phyloP scores from a whole-genome alignment of 2,797 vertebrate species.

The Helicolenus hilgendorfi region DNA sequence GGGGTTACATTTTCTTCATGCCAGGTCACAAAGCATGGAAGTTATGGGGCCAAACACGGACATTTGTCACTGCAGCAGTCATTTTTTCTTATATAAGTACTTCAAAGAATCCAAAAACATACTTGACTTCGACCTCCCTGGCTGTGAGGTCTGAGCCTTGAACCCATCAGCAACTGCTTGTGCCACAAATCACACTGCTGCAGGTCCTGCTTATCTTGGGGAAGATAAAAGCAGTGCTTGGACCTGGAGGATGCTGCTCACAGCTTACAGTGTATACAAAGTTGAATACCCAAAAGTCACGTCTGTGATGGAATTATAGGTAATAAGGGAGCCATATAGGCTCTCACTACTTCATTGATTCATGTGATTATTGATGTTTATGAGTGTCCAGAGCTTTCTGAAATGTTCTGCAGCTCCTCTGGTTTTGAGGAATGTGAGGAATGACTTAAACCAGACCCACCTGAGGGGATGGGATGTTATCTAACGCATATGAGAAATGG shows the following conservation, averaged over 20 bases:
- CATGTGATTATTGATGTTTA: conserved; percentile 45
- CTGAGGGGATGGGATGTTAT: neutral
- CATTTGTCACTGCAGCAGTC: neutral
- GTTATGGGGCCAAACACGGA: neutral
- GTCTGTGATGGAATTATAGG: conserved; percentile 10
- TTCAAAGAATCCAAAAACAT: conserved; percentile 28
- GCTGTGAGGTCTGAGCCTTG: neutral
- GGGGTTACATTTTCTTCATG: conserved; percentile 12
- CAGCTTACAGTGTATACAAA: neutral
- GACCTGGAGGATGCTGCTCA: neutral
- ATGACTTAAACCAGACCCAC: conserved; percentile 26
- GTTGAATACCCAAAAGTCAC: conserved; percentile 12
- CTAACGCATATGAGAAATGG: neutral
- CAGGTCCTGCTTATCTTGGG: neutral
- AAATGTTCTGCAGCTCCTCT: conserved; percentile 4
- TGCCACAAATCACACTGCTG: conserved; percentile 36
- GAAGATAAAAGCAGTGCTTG: conserved; percentile 3
- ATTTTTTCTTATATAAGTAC: conserved; percentile 36
- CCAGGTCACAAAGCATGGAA: neutral
- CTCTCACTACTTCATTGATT: neutral
- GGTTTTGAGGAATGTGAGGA: conserved; percentile 3
- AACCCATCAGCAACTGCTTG: conserved; percentile 17
- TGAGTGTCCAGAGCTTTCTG: conserved; percentile 35
- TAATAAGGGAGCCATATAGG: conserved; percentile 19
- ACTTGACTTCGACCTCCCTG: neutral